Base-by-base conservation (phyloP, 2,797 vertebrate species). In the Phataginus tetradactyla region DNA sequence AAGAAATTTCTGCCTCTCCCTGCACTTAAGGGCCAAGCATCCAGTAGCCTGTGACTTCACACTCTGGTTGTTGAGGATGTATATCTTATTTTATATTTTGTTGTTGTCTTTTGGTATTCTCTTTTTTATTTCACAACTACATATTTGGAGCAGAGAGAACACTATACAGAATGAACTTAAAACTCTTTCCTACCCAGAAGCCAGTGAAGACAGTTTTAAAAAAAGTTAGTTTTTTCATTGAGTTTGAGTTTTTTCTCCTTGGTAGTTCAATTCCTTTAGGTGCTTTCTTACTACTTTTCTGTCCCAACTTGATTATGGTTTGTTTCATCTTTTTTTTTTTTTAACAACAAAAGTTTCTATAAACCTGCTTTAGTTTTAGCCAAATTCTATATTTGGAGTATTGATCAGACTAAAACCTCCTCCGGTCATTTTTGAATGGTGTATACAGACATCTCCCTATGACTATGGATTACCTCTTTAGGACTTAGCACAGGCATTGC, bases 171-270 rank as follows among this genome's bases (percentile, higher is more conserved):
- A 25, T 71, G 55, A 78, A 37, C 53, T 79, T 86, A 71, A 94
- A 89, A 61, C 21, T 74, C 5, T 87, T 68, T 89, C 57, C 64
- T 29, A 78, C 64, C 34, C 25, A 68, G 61, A 78, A 45, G 23
- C 91, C 66, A n/a, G 21, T 92, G 51, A 81, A 79, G 14, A 86
- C 90, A 37, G 42, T 90, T 90, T 96, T 74, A 23, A 14, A 86
- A 49, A 68, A 39, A 5, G 23, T 18, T 55, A 86, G 34, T 69
- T 45, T 81, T 92, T 69, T 64, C 17, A 63, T 86, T 91, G 51
- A 51, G 42, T 57, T 93, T 59, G 39, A 68, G n/a, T 3, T 32
- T 59, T 12, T 69, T 92, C 4, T 63, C 14, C 45, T 83, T 91
- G 42, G 21, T 32, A 55, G 29, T 51, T 89, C 39, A 66, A 25